Evolutionary conservation across 2,113 vertebrate genomes (phyloP), one percentile per base, ranked within the genome.

Genomic region (Gallinago jamesoni): DNA sequence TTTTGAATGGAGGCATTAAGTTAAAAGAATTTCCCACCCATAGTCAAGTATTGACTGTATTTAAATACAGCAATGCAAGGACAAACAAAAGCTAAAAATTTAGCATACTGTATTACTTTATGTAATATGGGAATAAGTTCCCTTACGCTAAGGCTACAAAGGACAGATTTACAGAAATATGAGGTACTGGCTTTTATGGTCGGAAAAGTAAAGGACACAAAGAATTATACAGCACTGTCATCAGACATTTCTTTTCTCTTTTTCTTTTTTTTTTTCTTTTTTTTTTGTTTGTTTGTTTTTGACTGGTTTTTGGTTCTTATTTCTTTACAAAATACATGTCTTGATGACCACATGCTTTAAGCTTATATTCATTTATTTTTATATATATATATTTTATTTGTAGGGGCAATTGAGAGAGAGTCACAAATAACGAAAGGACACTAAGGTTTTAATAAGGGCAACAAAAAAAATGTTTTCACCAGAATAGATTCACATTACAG

Each of bases 401-500:
- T 60, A 93, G 94, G 96, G 98, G 96, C 97, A 97, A 98, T 98
- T 98, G 97, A 97, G 97, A 98, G 97, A 98, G 97, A 98, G 98
- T 96, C 98, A 98, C 98, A 98, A 98, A 95, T 97, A 97, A 98
- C 52, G 90, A 98, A 98, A 98, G 96, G 97, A 98, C 98, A 98
- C 98, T 98, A 98, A 98, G 94, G 97, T 98, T 98, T 98, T 98
- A 98, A 98, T 98, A 97, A 97, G 85, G 97, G 97, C 97, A 97
- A 98, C 96, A 96, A 94, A 97, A 94, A 73, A 96, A 75, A 91
- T 59, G 89, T 93, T 96, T 97, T 97, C 97, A 98, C 97, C 98
- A 98, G 96, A 96, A 98, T 97, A 97, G 96, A 97, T 97, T 98
- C 98, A 98, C 97, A 97, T 98, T 98, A 98, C 98, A 98, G 98